Evolutionary conservation across 2,113 vertebrate species (phyloP).

Genomic region (Coreoperca whiteheadi): DNA sequence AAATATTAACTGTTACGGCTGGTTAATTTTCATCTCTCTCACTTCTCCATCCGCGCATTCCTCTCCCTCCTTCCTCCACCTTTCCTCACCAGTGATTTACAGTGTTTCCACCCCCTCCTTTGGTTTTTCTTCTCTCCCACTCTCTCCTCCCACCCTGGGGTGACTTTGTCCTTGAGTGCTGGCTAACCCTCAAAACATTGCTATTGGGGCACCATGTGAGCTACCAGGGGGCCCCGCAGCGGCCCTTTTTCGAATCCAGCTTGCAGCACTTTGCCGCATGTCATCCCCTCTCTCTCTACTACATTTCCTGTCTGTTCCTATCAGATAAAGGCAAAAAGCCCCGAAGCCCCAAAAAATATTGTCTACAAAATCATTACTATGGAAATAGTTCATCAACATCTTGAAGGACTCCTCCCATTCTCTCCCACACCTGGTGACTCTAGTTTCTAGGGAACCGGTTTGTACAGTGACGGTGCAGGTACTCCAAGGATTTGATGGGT

Average conservation of each 20-base stretch:
- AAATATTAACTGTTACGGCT: slow-evolving; percentile 27
- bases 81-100: slow-evolving; percentile 24
- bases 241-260: too few species aligned
- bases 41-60: not conserved
- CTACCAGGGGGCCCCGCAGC: too few species aligned
- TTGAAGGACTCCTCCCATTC: slow-evolving; percentile 47
- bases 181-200: slow-evolving; percentile 11
- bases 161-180: slow-evolving; percentile 40
- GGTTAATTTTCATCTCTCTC: slow-evolving; percentile 29
- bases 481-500: slow-evolving; percentile 17
- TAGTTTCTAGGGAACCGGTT: slow-evolving; percentile 77
- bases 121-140: not conserved
- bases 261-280: too few species aligned
- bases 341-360: too few species aligned
- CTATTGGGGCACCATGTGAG: too few species aligned
- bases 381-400: slow-evolving; percentile 25
- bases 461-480: slow-evolving; percentile 55
- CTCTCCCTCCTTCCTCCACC: not conserved
- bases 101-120: not conserved
- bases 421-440: slow-evolving; percentile 47
- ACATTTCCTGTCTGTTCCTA: too few species aligned
- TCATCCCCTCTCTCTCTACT: too few species aligned
- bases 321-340: too few species aligned
- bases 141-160: slow-evolving; percentile 12
- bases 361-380: slow-evolving; percentile 3